A percentile compares a stretch with the other conserved stretches of the same genome.
These are phyloP conservation scores for Smutsia gigantea DNA, from an alignment of 2,797 vertebrate genomes.

Conservation along the genomic window DNA sequence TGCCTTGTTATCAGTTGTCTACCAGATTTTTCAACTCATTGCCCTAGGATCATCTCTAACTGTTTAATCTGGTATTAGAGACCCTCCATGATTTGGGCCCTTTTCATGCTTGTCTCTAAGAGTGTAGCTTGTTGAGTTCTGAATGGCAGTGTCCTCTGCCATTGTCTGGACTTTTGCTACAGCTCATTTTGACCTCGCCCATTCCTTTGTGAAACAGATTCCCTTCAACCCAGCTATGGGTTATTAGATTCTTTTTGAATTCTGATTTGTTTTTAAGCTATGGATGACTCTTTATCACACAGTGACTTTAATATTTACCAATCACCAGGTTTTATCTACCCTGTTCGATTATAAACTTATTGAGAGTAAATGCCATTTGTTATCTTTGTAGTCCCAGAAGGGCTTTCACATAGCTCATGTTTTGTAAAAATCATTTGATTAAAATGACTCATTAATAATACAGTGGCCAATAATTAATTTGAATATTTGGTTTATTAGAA, in stretches of 20 bases:
- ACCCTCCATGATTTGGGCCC: background rate
- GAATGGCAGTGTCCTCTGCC: background rate
- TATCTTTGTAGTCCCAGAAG: background rate
- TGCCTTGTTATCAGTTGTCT: background rate
- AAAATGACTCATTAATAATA: background rate
- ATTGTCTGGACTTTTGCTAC: background rate
- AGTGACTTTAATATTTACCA: background rate
- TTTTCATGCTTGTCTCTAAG: background rate
- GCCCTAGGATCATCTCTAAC: background rate
- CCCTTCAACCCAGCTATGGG: background rate
- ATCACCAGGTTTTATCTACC: background rate
- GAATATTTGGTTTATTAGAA: background rate
- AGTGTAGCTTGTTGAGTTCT: background rate
- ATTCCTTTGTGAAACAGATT: background rate
- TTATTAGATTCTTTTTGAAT: background rate
- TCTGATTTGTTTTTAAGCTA: background rate
- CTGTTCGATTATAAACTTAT: background rate
- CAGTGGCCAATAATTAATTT: background rate
- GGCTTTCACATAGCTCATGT: background rate
- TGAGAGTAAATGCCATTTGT: background rate
- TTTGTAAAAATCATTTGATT: background rate
- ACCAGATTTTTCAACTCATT: background rate
- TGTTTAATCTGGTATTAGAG: background rate
- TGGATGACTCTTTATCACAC: background rate
- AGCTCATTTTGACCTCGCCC: background rate